Evolutionary conservation across 2,113 vertebrate genomes (phyloP).

Genomic region (Pangasianodon hypophthalmus): DNA sequence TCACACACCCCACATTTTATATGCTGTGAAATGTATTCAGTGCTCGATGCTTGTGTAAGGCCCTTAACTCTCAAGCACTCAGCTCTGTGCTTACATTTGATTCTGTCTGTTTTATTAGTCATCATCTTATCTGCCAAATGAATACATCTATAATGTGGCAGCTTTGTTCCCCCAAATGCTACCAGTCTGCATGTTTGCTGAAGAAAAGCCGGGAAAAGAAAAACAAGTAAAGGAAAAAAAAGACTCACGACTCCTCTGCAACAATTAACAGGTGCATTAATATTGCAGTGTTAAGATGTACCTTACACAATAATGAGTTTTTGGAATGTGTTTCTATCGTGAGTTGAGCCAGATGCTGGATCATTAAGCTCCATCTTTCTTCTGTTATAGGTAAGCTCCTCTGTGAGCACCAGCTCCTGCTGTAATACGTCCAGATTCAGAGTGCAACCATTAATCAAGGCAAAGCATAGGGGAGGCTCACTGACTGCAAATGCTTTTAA

Average conservation of each 20-base stretch:
- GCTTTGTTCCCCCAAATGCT: background rate
- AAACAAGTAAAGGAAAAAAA: background rate
- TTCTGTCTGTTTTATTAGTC: background rate
- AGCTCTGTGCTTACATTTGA: background rate
- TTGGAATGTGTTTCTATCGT: slow-evolving; percentile 57
- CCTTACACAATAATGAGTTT: slow-evolving; percentile 60
- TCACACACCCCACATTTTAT: background rate
- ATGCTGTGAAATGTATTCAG: background rate
- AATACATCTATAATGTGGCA: background rate
- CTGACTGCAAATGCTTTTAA: slow-evolving; percentile 2
- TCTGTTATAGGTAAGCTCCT: slow-evolving; percentile 69
- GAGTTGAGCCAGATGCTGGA: slow-evolving; percentile 62
- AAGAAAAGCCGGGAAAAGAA: background rate
- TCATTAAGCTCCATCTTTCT: slow-evolving; percentile 68
- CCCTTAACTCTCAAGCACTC: background rate
- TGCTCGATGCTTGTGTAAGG: background rate
- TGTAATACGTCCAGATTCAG: slow-evolving; percentile 57
- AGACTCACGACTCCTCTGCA: background rate
- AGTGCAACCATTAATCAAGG: slow-evolving; percentile 68
- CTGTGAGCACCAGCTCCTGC: slow-evolving; percentile 60
- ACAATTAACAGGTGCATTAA: slow-evolving; percentile 45
- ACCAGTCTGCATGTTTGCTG: background rate
- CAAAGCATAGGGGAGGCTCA: background rate
- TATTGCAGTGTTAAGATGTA: slow-evolving; percentile 52
- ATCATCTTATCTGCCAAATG: background rate